Evolutionary conservation across 2,797 vertebrate genomes (phyloP), one percentile per base, ranked within the genome.

Genomic region (Phylloscopus collybita): DNA sequence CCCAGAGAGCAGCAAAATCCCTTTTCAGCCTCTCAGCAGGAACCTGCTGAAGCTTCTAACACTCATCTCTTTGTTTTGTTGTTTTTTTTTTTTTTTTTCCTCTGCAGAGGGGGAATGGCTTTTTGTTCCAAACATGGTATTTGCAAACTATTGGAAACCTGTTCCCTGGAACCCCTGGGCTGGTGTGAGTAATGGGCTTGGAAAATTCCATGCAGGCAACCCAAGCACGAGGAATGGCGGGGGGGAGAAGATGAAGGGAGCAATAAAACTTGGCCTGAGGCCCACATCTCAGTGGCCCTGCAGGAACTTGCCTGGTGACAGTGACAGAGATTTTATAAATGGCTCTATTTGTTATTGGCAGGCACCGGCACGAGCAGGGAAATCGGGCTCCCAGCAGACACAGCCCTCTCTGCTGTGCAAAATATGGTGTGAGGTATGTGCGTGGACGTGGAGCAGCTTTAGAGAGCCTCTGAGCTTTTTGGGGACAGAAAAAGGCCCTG

Each of bases 341-440:
- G 90, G 80, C 82, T 87, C 80, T 89, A 18, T 94, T 91, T 91
- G 86, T 74, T 91, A 80, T 80, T 91, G 94, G 93, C 92, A 92
- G 90, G 76, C 50, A 5, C 18, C 6, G 22, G 79, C 90, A 72
- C 1, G 22, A 88, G 76, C 36, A 72, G 83, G 76, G 7, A 56
- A 66, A 76, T 12, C 67, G 49, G 70, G 6, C 32, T 94, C 67
- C 71, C 78, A 30, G 89, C 36, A 82, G 84, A 40, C 75, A 32
- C 34, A 34, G 22, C 21, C 45, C n/a, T 60, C 51, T 54, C 42
- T 34, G 30, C 6, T 22, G 23, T 36, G 44, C 30, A 56, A 51
- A 88, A 84, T 12, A 20, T 40, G 10, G 1, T 20, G 81, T 71
- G 80, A 60, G 47, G 38, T 60, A 4, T 2, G 30, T 11, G 34